Percentiles rank a stretch among this genome's conserved stretches.
phyloP scores from a whole-genome alignment of 2,888 invertebrate genomes.

The Ormia ochracea region DNA sequence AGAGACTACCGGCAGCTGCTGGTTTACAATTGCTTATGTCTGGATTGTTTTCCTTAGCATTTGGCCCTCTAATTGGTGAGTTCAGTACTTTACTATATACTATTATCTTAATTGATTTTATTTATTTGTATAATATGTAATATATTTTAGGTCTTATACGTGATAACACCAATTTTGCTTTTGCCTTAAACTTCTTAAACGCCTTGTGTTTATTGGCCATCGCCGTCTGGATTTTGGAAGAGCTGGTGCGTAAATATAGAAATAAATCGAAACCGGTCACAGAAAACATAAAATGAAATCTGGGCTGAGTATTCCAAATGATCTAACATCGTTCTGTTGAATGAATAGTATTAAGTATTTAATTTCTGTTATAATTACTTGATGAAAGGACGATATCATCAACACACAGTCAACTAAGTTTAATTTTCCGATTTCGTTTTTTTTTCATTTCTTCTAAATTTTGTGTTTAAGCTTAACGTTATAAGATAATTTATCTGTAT shows the following conservation, averaged over 20 bases:
- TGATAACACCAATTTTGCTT: conserved; percentile 80
- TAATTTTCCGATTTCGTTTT: neutral
- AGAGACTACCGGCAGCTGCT: conserved; percentile 83
- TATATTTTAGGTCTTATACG: conserved; percentile 80
- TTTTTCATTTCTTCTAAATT: neutral
- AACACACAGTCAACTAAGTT: neutral
- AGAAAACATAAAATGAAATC: conserved; percentile 11
- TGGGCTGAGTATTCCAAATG: neutral
- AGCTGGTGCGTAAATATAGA: conserved; percentile 57
- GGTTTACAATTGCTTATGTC: conserved; percentile 83
- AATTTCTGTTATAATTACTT: neutral
- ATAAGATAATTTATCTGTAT: neutral
- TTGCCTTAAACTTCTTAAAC: conserved; percentile 83
- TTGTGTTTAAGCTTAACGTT: neutral
- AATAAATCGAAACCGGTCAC: conserved; percentile 28
- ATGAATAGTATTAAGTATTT: neutral
- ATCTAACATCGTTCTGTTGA: neutral
- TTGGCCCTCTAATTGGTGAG: conserved; percentile 84
- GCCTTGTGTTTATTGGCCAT: conserved; percentile 81
- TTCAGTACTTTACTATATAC: no score
- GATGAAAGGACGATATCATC: no score
- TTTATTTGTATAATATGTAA: neutral
- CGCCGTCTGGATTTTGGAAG: conserved; percentile 81
- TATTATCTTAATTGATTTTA: no score
- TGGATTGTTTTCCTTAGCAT: conserved; percentile 80